Evolutionary conservation across 2,797 vertebrate species (phyloP).

Genomic region (Coranthus polyacanthus): DNA sequence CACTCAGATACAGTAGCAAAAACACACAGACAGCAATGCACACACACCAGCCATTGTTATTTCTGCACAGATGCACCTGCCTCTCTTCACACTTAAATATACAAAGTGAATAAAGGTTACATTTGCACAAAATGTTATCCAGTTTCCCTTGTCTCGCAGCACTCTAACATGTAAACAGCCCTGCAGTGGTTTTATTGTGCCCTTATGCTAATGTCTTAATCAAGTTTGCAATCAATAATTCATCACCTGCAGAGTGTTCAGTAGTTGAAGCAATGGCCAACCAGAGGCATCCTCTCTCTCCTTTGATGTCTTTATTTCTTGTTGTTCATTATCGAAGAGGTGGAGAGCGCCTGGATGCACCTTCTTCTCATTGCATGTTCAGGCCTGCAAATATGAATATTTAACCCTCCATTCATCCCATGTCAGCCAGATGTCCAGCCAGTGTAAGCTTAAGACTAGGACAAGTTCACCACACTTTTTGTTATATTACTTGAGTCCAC

Average conservation of each 20-base stretch:
- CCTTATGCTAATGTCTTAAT: slow-evolving; percentile 65
- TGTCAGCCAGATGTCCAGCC: slow-evolving; percentile 27
- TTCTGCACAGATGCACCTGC: background rate
- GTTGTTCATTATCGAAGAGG: slow-evolving; percentile 41
- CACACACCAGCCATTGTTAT: slow-evolving; percentile 2
- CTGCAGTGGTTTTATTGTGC: slow-evolving; percentile 41
- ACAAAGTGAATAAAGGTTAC: slow-evolving; percentile 1
- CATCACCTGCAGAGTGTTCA: slow-evolving; percentile 44
- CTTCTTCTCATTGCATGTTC: slow-evolving; percentile 26
- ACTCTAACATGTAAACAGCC: slow-evolving; percentile 34
- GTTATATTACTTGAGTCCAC: slow-evolving; percentile 32
- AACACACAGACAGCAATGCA: background rate
- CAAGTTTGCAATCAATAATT: slow-evolving; percentile 67
- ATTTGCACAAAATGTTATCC: slow-evolving; percentile 8
- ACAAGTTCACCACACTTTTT: background rate
- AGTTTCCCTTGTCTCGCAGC: slow-evolving; percentile 10
- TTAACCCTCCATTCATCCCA: slow-evolving; percentile 53
- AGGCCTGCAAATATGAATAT: slow-evolving; percentile 44
- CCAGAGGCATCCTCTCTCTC: slow-evolving; percentile 11
- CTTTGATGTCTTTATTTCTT: slow-evolving; percentile 47
- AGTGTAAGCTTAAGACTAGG: slow-evolving; percentile 10
- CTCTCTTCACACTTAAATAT: slow-evolving; percentile 2
- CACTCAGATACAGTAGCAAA: background rate
- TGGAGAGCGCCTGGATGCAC: slow-evolving; percentile 31
- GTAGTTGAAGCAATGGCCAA: slow-evolving; percentile 42